These are phyloP conservation scores for Mastomys natalensis DNA, from an alignment of 2,113 vertebrate species.

Conservation along the genomic window DNA sequence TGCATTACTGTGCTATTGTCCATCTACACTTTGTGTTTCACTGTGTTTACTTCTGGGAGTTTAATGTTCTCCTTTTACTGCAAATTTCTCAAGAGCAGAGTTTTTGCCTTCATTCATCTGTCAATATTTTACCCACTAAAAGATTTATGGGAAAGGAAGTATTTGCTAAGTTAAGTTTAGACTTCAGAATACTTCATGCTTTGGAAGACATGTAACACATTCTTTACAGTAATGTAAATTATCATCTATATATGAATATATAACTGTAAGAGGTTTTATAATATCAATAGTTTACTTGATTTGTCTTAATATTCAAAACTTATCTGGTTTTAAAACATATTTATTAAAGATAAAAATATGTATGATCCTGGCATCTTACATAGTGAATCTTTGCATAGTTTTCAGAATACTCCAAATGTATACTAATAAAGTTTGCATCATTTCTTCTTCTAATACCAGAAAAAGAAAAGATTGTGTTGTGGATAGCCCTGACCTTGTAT, in stretches of 20 bases:
- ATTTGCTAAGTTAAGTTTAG: constrained; percentile 31
- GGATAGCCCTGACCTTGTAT: too few species aligned
- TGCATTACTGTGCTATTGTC: background rate
- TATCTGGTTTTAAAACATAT: constrained; percentile 22
- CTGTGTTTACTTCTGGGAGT: background rate
- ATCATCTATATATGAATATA: background rate
- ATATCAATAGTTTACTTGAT: constrained; percentile 26
- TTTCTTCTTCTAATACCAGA: background rate
- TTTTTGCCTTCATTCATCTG: background rate
- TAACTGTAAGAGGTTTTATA: background rate
- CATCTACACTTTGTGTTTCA: background rate
- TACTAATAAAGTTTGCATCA: background rate
- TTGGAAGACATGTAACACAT: background rate
- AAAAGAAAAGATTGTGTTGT: background rate
- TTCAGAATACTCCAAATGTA: background rate
- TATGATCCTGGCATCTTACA: background rate
- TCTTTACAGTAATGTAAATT: constrained; percentile 24
- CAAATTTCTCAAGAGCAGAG: constrained; percentile 11
- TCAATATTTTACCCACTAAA: background rate
- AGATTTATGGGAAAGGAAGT: background rate
- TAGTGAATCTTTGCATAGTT: background rate
- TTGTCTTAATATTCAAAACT: background rate
- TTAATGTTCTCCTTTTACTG: background rate
- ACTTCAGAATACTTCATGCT: background rate
- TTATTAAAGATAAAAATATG: background rate